A percentile compares a stretch with the other conserved stretches of the same genome.
Evolutionary conservation across 2,888 invertebrate genomes (phyloP).

Genomic region (Scrobipalpa costella): DNA sequence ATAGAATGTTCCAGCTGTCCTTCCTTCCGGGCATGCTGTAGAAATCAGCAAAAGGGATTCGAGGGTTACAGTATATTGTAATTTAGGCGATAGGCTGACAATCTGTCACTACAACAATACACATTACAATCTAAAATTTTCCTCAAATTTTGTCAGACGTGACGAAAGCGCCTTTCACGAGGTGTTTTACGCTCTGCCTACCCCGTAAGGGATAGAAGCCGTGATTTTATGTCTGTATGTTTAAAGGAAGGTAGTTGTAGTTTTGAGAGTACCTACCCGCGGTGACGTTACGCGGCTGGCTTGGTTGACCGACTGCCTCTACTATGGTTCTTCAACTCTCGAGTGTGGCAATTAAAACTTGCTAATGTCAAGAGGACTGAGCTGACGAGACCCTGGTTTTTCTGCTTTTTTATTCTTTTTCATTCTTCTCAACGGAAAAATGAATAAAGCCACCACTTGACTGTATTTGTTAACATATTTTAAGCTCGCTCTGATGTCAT

Average conservation of each 20-base stretch:
- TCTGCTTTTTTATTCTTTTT: too few species aligned
- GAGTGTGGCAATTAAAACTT: slow-evolving; percentile 79
- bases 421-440: slow-evolving; percentile 60
- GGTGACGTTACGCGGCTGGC: background rate
- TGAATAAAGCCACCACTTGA: slow-evolving; percentile 32
- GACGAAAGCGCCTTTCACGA: too few species aligned
- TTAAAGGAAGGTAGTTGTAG: slow-evolving; percentile 20
- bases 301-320: slow-evolving; percentile 19
- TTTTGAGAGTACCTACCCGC: slow-evolving; percentile 24
- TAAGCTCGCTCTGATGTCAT: slow-evolving; percentile 16
- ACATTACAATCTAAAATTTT: too few species aligned
- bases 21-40: too few species aligned
- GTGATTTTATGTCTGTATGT: slow-evolving; percentile 12
- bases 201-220: too few species aligned
- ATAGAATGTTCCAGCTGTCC: too few species aligned
- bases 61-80: too few species aligned
- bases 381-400: slow-evolving; percentile 53
- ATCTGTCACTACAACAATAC: too few species aligned
- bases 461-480: slow-evolving; percentile 26
- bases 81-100: too few species aligned
- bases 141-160: too few species aligned
- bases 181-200: too few species aligned
- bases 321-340: slow-evolving; percentile 37
- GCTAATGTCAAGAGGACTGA: slow-evolving; percentile 71
- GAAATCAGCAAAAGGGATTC: too few species aligned